phyloP scores from a whole-genome alignment of 2,113 vertebrate species.

The Lycocorax pyrrhopterus region DNA sequence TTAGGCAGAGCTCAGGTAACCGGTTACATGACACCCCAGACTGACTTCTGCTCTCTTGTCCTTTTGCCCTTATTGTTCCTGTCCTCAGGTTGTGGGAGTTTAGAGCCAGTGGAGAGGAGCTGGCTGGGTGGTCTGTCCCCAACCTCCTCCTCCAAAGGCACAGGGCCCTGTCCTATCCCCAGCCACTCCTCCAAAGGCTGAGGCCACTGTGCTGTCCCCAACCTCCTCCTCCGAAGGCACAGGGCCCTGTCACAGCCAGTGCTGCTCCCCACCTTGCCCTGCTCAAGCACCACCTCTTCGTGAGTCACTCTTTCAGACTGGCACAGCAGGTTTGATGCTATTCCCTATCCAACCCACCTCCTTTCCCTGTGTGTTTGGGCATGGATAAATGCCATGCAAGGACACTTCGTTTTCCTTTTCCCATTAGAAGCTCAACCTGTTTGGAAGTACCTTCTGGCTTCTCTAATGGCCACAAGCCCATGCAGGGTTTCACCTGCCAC shows the following conservation, averaged over 20 bases:
- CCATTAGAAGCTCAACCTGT: background rate
- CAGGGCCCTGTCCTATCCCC: background rate
- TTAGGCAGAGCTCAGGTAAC: slow-evolving; percentile 65
- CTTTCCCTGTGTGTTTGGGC: accelerated
- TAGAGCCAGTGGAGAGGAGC: background rate
- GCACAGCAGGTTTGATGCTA: background rate
- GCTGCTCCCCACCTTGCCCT: background rate
- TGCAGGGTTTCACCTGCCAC: background rate
- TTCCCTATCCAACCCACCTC: background rate
- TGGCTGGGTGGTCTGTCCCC: slow-evolving; percentile 24
- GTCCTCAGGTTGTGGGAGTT: background rate
- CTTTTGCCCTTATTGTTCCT: slow-evolving; percentile 60
- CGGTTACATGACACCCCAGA: slow-evolving; percentile 48
- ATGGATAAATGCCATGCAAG: accelerated
- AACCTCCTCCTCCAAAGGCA: background rate
- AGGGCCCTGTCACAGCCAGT: background rate
- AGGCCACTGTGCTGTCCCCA: background rate
- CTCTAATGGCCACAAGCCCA: background rate
- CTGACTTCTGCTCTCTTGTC: slow-evolving; percentile 54
- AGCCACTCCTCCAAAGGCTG: background rate
- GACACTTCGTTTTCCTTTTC: background rate
- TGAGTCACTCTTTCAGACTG: accelerated
- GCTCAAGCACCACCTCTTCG: background rate
- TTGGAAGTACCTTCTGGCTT: background rate
- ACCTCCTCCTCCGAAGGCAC: background rate